phyloP scores from a whole-genome alignment of 2,113 vertebrate genomes.

The Aspidoscelis tigris region DNA sequence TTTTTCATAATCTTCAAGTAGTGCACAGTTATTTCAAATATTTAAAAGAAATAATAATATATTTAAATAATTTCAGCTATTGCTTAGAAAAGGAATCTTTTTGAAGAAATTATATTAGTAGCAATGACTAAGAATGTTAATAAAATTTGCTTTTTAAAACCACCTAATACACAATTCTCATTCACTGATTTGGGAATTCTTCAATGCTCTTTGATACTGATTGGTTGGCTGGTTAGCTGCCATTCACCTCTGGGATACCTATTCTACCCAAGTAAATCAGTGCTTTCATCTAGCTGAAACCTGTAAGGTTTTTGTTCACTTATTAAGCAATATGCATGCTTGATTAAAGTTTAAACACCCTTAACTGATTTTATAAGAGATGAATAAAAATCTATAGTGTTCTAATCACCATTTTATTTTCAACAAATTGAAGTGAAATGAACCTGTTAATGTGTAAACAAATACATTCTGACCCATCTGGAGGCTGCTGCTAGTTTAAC shows the following conservation, averaged over 20 bases:
- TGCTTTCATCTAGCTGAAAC: slow-evolving; percentile 25
- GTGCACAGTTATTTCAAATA: too few species aligned
- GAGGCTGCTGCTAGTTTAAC: slow-evolving; percentile 4
- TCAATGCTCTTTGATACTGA: slow-evolving; percentile 26
- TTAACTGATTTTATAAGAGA: slow-evolving; percentile 40
- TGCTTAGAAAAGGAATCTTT: too few species aligned
- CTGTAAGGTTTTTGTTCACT: slow-evolving; percentile 35
- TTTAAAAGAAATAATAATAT: too few species aligned
- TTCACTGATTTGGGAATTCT: slow-evolving; percentile 17
- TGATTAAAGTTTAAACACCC: slow-evolving; percentile 41
- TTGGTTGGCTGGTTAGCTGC: neutral
- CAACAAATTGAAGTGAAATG: slow-evolving; percentile 51
- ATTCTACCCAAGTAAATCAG: slow-evolving; percentile 32
- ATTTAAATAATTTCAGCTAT: too few species aligned
- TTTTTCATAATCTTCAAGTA: too few species aligned
- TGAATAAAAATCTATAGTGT: slow-evolving; percentile 32
- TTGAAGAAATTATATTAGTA: too few species aligned
- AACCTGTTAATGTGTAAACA: slow-evolving; percentile 37
- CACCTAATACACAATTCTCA: neutral
- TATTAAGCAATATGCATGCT: slow-evolving; percentile 22
- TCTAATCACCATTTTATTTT: slow-evolving; percentile 52
- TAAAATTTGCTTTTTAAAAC: neutral
- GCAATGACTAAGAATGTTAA: too few species aligned
- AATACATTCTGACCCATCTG: slow-evolving; percentile 31
- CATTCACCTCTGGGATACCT: slow-evolving; percentile 40